Percentiles rank a stretch among this genome's conserved stretches.
Evolutionary conservation across 2,113 vertebrate genomes (phyloP).

Genomic region (Siniperca knerii): DNA sequence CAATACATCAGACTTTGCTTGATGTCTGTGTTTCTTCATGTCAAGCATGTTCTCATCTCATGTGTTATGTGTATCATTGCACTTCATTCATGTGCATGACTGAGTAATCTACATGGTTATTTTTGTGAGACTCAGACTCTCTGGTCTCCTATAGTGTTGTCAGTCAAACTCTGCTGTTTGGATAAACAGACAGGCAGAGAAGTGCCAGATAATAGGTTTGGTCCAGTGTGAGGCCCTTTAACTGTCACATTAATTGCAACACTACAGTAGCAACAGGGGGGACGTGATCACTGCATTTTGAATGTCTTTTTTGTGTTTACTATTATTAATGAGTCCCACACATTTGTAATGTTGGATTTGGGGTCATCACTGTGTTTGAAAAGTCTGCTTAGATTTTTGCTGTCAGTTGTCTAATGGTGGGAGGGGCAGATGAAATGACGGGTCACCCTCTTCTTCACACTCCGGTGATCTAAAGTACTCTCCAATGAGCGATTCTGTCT

Average conservation of each 20-base stretch:
- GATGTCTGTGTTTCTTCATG: conserved; percentile 44
- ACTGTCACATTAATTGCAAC: conserved; percentile 62
- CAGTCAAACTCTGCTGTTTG: conserved; percentile 49
- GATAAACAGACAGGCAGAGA: conserved; percentile 51
- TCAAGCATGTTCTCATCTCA: conserved; percentile 34
- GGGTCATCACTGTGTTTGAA: conserved; percentile 29
- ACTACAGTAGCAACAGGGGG: conserved; percentile 34
- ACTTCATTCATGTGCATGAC: conserved; percentile 46
- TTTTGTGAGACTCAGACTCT: conserved; percentile 39
- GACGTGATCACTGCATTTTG: conserved; percentile 35
- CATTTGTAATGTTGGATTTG: conserved; percentile 33
- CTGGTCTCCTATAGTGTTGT: conserved; percentile 55
- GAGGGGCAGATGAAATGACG: conserved; percentile 46
- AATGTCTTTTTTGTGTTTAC: conserved; percentile 34
- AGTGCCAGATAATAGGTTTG: conserved; percentile 49
- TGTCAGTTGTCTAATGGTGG: conserved; percentile 44
- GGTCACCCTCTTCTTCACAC: conserved; percentile 69
- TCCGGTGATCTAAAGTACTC: conserved; percentile 73
- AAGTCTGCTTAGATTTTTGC: conserved; percentile 16
- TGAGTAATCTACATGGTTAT: conserved; percentile 18
- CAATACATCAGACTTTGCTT: conserved; percentile 22
- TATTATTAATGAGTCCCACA: conserved; percentile 32
- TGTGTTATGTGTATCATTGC: conserved; percentile 31
- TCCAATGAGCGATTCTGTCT: conserved; percentile 74
- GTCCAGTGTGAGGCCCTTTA: conserved; percentile 56